A percentile compares a stretch with the other conserved stretches of the same genome.
Conservation (phyloP, 1,140 invertebrate genomes). For the Choristoneura fumiferana region DNA sequence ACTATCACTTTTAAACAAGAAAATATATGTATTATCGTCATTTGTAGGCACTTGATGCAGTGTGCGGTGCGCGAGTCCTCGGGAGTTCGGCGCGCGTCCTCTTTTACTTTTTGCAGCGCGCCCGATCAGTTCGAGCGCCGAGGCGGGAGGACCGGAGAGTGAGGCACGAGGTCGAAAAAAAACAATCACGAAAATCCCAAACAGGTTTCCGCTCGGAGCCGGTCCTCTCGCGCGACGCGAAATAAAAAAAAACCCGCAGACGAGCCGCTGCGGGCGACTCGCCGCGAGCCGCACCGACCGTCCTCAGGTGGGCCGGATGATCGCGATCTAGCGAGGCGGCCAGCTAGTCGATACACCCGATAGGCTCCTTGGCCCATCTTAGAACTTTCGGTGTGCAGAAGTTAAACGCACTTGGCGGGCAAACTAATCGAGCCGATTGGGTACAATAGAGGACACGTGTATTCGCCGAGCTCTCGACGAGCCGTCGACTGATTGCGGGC, state of each 20-base stretch:
- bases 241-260: conserved; percentile 61
- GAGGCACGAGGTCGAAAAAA: conserved; percentile 56
- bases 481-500: conserved; percentile 39
- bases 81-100: conserved; percentile 54
- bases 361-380: conserved; percentile 20
- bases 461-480: conserved; percentile 46
- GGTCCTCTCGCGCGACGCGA: conserved; percentile 59
- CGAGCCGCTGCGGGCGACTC: conserved; percentile 46
- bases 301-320: conserved; percentile 52
- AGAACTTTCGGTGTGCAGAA: conserved; percentile 23
- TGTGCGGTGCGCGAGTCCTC: conserved; percentile 49
- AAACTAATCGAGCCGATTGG: conserved; percentile 13
- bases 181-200: conserved; percentile 69
- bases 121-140: conserved; percentile 37
- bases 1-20: neutral
- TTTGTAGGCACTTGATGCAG: conserved; percentile 41
- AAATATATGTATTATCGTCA: neutral
- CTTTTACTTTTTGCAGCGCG: conserved; percentile 54
- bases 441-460: conserved; percentile 23
- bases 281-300: conserved; percentile 43
- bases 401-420: conserved; percentile 7
- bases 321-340: conserved; percentile 45
- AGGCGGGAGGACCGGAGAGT: conserved; percentile 33
- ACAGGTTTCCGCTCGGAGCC: conserved; percentile 58
- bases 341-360: conserved; percentile 30